Evolutionary conservation across 2,888 invertebrate genomes (phyloP), one percentile per base, ranked within the genome.

Genomic region (Drosophila pseudotakahashii): DNA sequence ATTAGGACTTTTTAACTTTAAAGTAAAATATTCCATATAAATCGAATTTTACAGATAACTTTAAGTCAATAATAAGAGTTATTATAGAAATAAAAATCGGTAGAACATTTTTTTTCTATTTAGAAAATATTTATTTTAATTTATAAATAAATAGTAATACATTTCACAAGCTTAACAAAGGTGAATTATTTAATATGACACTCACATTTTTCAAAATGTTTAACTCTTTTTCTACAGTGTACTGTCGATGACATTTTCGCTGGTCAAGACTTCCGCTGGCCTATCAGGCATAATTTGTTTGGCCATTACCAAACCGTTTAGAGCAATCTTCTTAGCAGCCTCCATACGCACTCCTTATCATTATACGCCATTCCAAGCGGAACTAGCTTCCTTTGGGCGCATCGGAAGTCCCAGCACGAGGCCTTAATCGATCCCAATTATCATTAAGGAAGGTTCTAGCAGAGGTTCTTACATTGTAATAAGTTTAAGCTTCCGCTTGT

Each of bases 321-420:
- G 44, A 53, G 72, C 75, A 79, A 82, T 78, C 72, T 83, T 75
- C 68, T 68, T 73, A 74, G 74, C 71, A 66, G 60, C 75, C 50
- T 48, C 58, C 51, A 13, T 45, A 73, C 41, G 41, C 62, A 64
- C 77, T 81, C 69, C 79, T 80, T 79, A 81, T 63, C 47, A 66
- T 66, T 66, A 61, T 41, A 51, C 2, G 23, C 45, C 23, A 52
- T 52, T 52, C 14, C 16, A 47, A 59, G 71, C 82, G 80, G 80
- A 80, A 80, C 82, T 76, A 73, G 66, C 62, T 68, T 32, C 66
- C 59, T 64, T 66, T 67, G 53, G 54, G 64, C 48, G 53, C 64
- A 67, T 63, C 64, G 66, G 66, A 67, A 64, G 66, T 67, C 41
- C 36, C 66, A 42, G 64, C 66, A 67, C 66, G 66, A 41, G 66